Base-by-base conservation (phyloP, 1,140 invertebrate genomes). In the Drosophila kurseongensis region DNA sequence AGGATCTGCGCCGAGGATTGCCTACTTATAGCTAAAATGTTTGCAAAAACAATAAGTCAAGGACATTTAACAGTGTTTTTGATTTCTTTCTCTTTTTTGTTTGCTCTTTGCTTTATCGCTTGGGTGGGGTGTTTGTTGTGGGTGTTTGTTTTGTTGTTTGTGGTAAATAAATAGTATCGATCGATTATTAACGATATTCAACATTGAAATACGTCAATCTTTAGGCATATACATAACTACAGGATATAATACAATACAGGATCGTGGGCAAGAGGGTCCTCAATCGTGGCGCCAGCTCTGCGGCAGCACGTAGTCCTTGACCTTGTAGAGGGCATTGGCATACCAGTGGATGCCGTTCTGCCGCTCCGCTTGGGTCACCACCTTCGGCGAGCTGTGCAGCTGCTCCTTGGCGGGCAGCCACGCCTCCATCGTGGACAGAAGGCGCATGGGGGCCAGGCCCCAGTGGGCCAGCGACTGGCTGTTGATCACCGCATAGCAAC, bases 401-500 rank as follows among this genome's bases (percentile, higher is more conserved):
- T 83, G 50, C 12, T 74, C 62, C 72, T 78, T 88, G 47, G 41
- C 59, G 4, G 90, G 89, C 63, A 91, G 56, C 72, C 74, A 86
- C 13, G 92, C 75, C 71, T 93, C 92, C 16, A 94, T 62, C 69
- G 93, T 94, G 51, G 91, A 92, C 73, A 93, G 93, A 0, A 96
- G 62, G 47, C 98, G 93, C 54, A 97, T 92, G 0, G 98, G 98
- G 5, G 95, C 93, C 91, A 98, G 97, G 1, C 96, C 95, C 84
- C 94, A 94, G 91, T 99, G 98, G 5, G 98, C 98, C 50, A 99
- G 68, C 8, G 92, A 92, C 78, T 98, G 97, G 92, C 96, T 97
- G 90, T 96, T 94, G 13, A 99, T 94, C 9, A 98, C 93, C 0
- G 98, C 98, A 93, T 99, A 99, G 92, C 98, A 99, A 0, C 98